Conservation (phyloP, 2,888 invertebrate genomes). For the Spilosoma lubricipeda region DNA sequence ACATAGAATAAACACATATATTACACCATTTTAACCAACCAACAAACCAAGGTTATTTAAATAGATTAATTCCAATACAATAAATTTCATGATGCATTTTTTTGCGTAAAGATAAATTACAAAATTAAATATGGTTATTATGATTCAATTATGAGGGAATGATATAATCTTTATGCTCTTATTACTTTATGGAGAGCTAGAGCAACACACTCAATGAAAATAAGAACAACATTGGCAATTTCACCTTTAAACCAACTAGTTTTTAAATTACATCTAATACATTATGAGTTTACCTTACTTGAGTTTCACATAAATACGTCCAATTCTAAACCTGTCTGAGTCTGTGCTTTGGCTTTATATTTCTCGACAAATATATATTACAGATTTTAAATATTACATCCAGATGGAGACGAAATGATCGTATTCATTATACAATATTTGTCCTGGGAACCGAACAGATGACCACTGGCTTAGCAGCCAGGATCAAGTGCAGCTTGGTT, state of each 20-base stretch:
- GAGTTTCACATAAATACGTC: too few species aligned
- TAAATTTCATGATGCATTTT: conserved; percentile 30
- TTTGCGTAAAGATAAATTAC: conserved; percentile 39
- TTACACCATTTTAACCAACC: not conserved
- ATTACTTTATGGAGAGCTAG: conserved; percentile 5
- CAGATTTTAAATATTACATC: too few species aligned
- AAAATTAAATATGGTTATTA: conserved; percentile 36
- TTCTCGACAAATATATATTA: too few species aligned
- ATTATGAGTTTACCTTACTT: not conserved
- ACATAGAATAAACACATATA: not conserved
- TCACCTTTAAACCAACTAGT: not conserved
- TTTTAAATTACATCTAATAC: not conserved
- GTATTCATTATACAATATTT: too few species aligned
- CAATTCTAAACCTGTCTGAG: too few species aligned
- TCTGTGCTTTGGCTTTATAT: too few species aligned
- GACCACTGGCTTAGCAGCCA: too few species aligned
- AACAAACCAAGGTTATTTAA: not conserved
- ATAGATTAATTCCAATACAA: not conserved
- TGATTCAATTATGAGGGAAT: conserved; percentile 32
- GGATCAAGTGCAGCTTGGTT: too few species aligned
- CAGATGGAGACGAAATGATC: too few species aligned
- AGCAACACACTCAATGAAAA: not conserved
- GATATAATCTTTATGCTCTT: conserved; percentile 33
- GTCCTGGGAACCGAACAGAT: too few species aligned
- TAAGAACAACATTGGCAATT: not conserved